Percentiles rank a stretch among this genome's conserved stretches.
Evolutionary conservation across 2,113 vertebrate species (phyloP).

Genomic region (Sclerurus mexicanus): DNA sequence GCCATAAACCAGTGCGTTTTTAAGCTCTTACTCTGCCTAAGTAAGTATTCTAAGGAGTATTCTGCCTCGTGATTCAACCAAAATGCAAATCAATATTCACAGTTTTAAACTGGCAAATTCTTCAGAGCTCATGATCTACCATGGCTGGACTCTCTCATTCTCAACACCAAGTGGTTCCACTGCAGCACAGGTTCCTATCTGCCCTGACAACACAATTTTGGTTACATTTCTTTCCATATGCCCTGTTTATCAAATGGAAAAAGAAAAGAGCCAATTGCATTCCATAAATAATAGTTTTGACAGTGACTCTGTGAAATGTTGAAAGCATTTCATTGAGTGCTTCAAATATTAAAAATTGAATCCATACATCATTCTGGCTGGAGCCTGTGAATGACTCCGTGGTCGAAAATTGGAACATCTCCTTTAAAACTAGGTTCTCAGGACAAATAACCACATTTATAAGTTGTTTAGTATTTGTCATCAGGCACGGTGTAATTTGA

Average conservation of each 20-base stretch:
- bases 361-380: neutral
- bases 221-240: neutral
- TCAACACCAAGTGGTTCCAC: neutral
- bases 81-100: neutral
- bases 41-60: neutral
- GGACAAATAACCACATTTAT: neutral
- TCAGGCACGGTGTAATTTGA: neutral
- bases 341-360: neutral
- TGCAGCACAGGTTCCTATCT: neutral
- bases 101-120: neutral
- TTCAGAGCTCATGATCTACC: neutral
- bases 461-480: neutral
- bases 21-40: neutral
- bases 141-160: neutral
- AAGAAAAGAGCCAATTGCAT: neutral
- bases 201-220: neutral
- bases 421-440: neutral
- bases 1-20: neutral
- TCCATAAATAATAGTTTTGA: neutral
- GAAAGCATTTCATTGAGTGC: neutral
- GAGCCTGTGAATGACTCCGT: neutral
- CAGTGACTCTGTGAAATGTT: neutral
- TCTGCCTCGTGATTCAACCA: neutral
- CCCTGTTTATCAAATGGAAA: neutral
- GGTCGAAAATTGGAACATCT: neutral